A percentile compares a stretch with the other conserved stretches of the same genome.
These are phyloP conservation scores for Hydropsyche betteni DNA, from an alignment of 2,888 invertebrate species.

Conservation along the genomic window DNA sequence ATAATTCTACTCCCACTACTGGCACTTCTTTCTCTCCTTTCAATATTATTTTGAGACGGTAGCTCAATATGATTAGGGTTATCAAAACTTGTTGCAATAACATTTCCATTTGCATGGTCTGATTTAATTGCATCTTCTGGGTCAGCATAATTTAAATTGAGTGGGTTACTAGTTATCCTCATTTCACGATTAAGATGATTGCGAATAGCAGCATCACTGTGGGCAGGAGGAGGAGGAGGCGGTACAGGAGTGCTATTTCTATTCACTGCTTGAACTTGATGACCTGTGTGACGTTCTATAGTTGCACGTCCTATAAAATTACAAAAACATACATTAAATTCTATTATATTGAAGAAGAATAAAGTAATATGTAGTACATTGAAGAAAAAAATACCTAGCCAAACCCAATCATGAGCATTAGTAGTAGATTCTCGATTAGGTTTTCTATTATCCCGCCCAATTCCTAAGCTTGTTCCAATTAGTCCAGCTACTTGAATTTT, in stretches of 20 bases:
- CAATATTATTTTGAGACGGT: constrained; percentile 64
- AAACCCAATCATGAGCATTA: constrained; percentile 95
- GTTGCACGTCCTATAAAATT: constrained; percentile 67
- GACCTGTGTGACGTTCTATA: constrained; percentile 64
- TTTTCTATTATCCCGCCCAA: constrained; percentile 68
- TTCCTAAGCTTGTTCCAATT: constrained; percentile 66
- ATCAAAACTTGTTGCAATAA: constrained; percentile 76
- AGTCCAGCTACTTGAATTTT: constrained; percentile 65
- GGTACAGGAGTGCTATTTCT: constrained; percentile 56
- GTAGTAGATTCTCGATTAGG: constrained; percentile 81
- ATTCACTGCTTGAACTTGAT: constrained; percentile 62
- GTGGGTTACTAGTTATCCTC: constrained; percentile 81
- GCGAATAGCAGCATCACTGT: constrained; percentile 56
- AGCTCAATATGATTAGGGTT: constrained; percentile 78
- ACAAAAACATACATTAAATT: constrained; percentile 34
- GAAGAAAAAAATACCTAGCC: constrained; percentile 73
- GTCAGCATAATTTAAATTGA: constrained; percentile 75
- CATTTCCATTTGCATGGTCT: constrained; percentile 60
- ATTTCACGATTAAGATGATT: constrained; percentile 64
- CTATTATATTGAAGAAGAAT: neutral
- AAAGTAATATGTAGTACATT: neutral
- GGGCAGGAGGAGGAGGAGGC: constrained; percentile 45
- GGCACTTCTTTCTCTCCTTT: constrained; percentile 54
- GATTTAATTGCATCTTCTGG: constrained; percentile 69
- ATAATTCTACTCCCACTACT: constrained; percentile 58